Conservation (phyloP, 1,140 invertebrate species). For the Littorina saxatilis region DNA sequence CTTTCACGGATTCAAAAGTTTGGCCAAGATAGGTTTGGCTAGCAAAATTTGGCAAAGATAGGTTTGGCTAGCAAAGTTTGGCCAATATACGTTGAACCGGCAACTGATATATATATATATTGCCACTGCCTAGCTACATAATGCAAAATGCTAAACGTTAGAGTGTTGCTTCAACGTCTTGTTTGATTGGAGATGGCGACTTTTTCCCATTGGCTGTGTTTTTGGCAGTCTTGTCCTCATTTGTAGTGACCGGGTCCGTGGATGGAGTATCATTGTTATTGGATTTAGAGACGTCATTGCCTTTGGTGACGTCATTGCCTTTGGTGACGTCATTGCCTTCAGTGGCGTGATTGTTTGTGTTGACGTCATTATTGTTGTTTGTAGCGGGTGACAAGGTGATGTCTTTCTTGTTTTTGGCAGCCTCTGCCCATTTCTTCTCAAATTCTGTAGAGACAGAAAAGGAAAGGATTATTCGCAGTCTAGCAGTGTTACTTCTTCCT, state of each 20-base stretch:
- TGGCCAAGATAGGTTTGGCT: no score
- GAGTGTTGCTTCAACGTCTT: conserved; percentile 25
- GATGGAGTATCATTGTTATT: no score
- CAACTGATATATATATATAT: no score
- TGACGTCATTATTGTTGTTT: background rate
- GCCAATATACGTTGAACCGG: no score
- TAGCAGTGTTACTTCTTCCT: no score
- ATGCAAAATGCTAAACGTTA: no score
- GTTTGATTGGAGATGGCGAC: conserved; percentile 5
- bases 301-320: background rate
- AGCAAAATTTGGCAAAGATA: no score
- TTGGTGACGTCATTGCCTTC: background rate
- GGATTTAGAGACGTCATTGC: no score
- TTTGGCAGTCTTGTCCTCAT: background rate
- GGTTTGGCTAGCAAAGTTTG: no score
- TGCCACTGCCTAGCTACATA: no score
- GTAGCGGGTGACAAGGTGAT: background rate
- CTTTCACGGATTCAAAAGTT: no score
- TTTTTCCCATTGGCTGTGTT: background rate
- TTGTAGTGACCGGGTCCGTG: background rate
- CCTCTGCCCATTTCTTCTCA: conserved; percentile 27
- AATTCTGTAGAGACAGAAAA: conserved; percentile 6
- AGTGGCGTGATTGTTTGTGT: background rate
- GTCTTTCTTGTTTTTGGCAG: conserved; percentile 8
- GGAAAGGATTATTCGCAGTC: no score